Base-by-base conservation (phyloP, 2,888 invertebrate species). In the Morpho helenor region DNA sequence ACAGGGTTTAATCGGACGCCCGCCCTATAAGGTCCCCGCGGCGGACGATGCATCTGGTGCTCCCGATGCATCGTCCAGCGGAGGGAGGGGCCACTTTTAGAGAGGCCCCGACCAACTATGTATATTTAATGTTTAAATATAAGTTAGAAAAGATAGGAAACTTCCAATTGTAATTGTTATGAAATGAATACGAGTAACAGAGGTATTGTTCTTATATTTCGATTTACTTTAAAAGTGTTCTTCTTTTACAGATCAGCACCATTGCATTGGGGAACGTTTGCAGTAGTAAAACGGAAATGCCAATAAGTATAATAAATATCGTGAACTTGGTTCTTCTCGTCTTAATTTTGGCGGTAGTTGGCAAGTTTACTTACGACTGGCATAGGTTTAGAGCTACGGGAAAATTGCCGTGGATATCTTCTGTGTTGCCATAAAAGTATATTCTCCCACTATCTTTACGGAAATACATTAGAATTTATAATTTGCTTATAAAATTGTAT, bases 331-430 rank as follows among this genome's bases (percentile, higher is more conserved):
- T 94, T 16, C 84, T 97, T 58, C 93, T 94, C 0, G 79, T 87
- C 3, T 81, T 96, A 56, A 95, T 96, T 65, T 68, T 96, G 1
- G 77, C 95, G n/a, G 92, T 96, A 7, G 76, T 96, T 43, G 92
- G 93, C 10, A 95, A 95, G 79, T 92, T 97, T 61, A 85, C 94
- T 0, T 97, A 96, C 72, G 96, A 97, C 80, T 97, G 96, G 85
- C 95, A 95, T 79, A 91, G 89, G 70, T 97, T 95, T 77, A 96
- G 95, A 76, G 94, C 93, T 61, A 95, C 95, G 23, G 96, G 96
- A 0, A 92, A 94, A 71, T 84, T 97, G 61, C 97, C 97, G 0
- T 96, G 96, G 96, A 93, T 97, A 64, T 95, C 96, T 2, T 93
- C 94, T 52, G 94, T 96, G 80, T 91, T 96, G 81, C 96, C 96